Evolutionary conservation across 37 sponge, comb jelly and placozoan species (phyloP), one percentile per base, ranked within the genome.

Genomic region (Chondrilla cf. caribensis): DNA sequence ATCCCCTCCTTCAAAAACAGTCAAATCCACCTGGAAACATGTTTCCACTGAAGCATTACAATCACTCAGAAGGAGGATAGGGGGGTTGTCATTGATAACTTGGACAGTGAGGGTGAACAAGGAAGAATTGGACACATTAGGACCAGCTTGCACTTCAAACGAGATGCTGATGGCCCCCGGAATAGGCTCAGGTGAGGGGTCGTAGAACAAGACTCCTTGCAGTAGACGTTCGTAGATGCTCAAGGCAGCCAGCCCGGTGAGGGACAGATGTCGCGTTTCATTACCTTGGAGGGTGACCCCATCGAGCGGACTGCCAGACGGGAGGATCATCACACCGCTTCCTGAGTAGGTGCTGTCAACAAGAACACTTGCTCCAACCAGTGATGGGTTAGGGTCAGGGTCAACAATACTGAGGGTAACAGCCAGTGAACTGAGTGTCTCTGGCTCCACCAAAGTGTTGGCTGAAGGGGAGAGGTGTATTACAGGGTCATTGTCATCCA

Each of bases 61-160:
- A 42, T n/a, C 62, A 59, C 77, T 78, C 31, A 89, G 44, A 2
- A 47, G 25, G 2, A 89, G 57, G 42, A 47, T 35, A 7, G 89
- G 89, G 41, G 77, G 24, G 43, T 84, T 79, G 67, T 90, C 90
- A 73, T 90, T 90, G 84, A 86, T 38, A 3, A 79, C 21, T 25
- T 60, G 38, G 18, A 90, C 81, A 29, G 58, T 32, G n/a, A 85
- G 29, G 7, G n/a, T 38, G 58, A 86, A 83, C 15, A 17, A 54
- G 33, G 84, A 38, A 9, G 62, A 33, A 2, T 26, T 3, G 19
- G 78, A 1, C 15, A 25, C 21, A 31, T 2, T 36, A 26, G 38
- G 25, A 36, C 41, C 64, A 37, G 78, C 67, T 1, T 78, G 80
- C 1, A 73, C 51, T 41, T 83, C 84, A 40, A 84, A 90, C 9